phyloP scores from a whole-genome alignment of 1,140 invertebrate species.

The Euura saliciscinereae region DNA sequence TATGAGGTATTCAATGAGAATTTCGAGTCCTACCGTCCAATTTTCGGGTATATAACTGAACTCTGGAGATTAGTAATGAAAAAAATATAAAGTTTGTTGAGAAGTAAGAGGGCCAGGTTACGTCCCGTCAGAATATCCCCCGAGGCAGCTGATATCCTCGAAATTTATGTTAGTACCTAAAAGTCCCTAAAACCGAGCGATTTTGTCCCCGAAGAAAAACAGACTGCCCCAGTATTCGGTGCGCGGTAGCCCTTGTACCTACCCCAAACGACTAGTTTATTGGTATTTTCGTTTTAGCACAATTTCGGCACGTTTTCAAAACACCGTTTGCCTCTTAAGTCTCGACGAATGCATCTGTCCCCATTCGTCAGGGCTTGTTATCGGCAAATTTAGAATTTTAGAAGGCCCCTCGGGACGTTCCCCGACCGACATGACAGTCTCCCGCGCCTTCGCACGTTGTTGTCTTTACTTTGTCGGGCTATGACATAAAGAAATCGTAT shows the following conservation, averaged over 20 bases:
- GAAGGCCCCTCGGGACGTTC: constrained; percentile 15
- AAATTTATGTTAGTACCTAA: neutral
- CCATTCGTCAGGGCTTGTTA: constrained; percentile 20
- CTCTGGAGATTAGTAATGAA: too few species aligned
- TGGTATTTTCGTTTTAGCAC: constrained; percentile 21
- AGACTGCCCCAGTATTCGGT: neutral
- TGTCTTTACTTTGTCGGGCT: neutral
- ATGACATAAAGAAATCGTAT: neutral
- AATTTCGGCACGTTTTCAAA: constrained; percentile 51
- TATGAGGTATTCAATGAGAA: too few species aligned
- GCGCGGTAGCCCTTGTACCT: constrained; percentile 9
- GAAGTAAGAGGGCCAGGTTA: too few species aligned
- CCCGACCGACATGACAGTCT: neutral
- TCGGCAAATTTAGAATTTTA: constrained; percentile 30
- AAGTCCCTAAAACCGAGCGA: neutral
- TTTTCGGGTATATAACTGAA: too few species aligned
- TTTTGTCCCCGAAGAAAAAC: constrained; percentile 13
- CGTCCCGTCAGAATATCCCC: too few species aligned
- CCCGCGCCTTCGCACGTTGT: neutral
- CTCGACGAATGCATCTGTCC: constrained; percentile 25
- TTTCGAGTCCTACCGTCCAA: too few species aligned
- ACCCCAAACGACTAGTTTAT: constrained; percentile 10
- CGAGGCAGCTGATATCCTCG: neutral
- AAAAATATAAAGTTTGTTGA: too few species aligned
- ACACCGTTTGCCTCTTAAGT: constrained; percentile 33